Percentiles rank a stretch among this genome's conserved stretches.
Evolutionary conservation across 2,797 vertebrate species (phyloP).

Genomic region (Falco naumanni): DNA sequence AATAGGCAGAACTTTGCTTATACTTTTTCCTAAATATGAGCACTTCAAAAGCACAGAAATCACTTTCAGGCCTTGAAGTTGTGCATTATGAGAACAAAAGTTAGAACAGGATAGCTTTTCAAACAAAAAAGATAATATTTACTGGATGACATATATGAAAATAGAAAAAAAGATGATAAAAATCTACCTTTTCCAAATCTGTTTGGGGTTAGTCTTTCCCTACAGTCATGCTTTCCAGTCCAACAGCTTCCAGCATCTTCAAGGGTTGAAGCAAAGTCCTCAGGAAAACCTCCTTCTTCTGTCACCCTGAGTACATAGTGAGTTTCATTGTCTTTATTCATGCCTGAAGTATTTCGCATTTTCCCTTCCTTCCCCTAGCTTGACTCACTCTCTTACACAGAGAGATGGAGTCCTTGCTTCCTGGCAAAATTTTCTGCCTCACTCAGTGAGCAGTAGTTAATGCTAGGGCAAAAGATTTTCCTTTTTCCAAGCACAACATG

Average conservation of each 20-base stretch:
- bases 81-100: not conserved
- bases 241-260: not conserved
- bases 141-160: not conserved
- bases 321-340: not conserved
- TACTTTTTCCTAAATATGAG: not conserved
- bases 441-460: not conserved
- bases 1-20: not conserved
- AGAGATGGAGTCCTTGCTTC: not conserved
- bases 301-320: accelerated
- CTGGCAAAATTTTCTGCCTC: not conserved
- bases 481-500: not conserved
- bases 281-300: not conserved
- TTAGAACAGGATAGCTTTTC: not conserved
- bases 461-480: not conserved
- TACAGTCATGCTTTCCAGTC: not conserved
- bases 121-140: not conserved
- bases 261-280: not conserved
- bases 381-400: not conserved
- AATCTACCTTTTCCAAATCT: not conserved
- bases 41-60: not conserved
- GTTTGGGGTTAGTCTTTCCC: not conserved
- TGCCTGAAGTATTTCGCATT: not conserved
- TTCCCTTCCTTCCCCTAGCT: not conserved
- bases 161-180: not conserved
- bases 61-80: not conserved